These are phyloP conservation scores for Bombyx huttoni DNA, from an alignment of 2,888 invertebrate species.

Conservation along the genomic window DNA sequence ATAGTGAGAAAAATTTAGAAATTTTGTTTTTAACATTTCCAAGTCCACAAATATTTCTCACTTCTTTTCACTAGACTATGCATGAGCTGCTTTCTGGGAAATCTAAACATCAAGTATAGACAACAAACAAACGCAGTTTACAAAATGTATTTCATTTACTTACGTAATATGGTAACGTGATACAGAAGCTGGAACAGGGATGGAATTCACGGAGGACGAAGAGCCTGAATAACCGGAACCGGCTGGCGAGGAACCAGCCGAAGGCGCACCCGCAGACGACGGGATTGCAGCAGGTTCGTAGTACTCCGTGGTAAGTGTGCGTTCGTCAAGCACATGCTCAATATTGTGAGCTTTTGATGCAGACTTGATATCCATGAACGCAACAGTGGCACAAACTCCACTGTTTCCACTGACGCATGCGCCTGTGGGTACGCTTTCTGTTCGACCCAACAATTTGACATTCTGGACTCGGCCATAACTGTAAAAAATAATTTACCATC, in stretches of 20 bases:
- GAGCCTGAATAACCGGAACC: conserved; percentile 76
- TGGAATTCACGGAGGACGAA: conserved; percentile 73
- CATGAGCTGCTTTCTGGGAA: background rate
- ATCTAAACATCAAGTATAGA: background rate
- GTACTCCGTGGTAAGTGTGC: conserved; percentile 90
- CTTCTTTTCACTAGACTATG: background rate
- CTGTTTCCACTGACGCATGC: conserved; percentile 66
- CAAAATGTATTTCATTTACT: conserved; percentile 22
- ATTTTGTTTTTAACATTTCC: background rate
- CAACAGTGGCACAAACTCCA: conserved; percentile 89
- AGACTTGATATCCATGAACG: conserved; percentile 97
- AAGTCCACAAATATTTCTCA: background rate
- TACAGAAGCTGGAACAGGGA: conserved; percentile 49
- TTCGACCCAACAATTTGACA: conserved; percentile 89
- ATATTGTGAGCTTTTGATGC: conserved; percentile 94
- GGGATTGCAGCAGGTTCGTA: conserved; percentile 88
- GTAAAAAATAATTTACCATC: conserved; percentile 41
- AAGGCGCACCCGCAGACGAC: conserved; percentile 70
- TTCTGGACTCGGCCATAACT: conserved; percentile 98
- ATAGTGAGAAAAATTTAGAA: background rate
- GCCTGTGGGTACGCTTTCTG: conserved; percentile 66
- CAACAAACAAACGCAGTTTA: background rate
- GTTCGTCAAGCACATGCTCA: conserved; percentile 90
- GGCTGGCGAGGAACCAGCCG: conserved; percentile 68
- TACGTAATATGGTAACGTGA: conserved; percentile 63